phyloP scores from a whole-genome alignment of 2,113 vertebrate species.

The Tupaia tana region DNA sequence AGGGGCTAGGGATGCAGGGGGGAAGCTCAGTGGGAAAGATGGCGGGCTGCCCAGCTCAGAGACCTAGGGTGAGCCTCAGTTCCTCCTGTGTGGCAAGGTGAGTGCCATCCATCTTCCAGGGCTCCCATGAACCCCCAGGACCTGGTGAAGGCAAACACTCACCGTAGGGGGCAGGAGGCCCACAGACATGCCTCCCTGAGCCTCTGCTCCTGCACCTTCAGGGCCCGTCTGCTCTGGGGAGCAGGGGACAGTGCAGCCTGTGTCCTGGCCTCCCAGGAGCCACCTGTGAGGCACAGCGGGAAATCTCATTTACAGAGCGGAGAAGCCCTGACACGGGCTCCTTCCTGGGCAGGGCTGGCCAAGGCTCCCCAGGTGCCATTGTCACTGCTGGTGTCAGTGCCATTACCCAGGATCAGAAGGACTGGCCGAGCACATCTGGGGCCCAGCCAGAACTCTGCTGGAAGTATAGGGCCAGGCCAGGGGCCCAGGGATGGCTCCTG shows the following conservation, averaged over 20 bases:
- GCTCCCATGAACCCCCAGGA: neutral
- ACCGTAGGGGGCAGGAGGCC: too few relatives aligned
- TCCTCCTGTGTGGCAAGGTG: neutral
- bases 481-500: neutral
- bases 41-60: neutral
- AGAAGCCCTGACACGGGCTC: conserved; percentile 68
- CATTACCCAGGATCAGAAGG: conserved; percentile 77
- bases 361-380: conserved; percentile 71
- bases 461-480: neutral
- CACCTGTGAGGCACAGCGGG: conserved; percentile 65
- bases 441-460: neutral
- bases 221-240: neutral
- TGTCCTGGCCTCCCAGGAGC: conserved; percentile 10
- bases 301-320: conserved; percentile 76
- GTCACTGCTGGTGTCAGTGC: conserved; percentile 71
- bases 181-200: accelerated
- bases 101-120: neutral
- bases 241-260: accelerated
- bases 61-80: neutral
- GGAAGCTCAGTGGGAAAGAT: neutral
- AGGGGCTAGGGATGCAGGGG: accelerated
- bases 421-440: conserved; percentile 50
- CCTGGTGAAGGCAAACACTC: neutral
- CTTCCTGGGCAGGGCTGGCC: conserved; percentile 67
- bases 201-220: accelerated